Percentiles rank a stretch among this genome's conserved stretches.
These are phyloP conservation scores for Rissa tridactyla DNA, from an alignment of 2,113 vertebrate species.

Conservation along the genomic window DNA sequence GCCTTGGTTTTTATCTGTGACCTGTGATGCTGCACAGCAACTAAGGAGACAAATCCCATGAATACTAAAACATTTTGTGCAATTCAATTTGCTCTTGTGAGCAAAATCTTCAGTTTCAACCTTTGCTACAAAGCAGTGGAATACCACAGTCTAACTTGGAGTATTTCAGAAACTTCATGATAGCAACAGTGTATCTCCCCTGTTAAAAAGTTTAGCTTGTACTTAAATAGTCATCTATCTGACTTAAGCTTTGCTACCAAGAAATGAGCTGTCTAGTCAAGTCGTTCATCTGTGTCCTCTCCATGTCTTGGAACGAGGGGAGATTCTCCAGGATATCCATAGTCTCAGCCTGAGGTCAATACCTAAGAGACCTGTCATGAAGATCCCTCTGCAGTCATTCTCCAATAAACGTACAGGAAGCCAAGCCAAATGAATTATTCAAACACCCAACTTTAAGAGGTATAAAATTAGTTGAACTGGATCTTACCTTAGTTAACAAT, in stretches of 20 bases:
- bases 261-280: not conserved
- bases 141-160: not conserved
- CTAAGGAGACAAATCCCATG: not conserved
- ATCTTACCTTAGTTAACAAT: not conserved
- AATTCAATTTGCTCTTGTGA: not conserved
- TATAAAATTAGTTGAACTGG: not conserved
- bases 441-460: not conserved
- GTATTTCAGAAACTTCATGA: not conserved
- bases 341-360: not conserved
- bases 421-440: not conserved
- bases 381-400: not conserved
- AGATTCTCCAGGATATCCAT: not conserved
- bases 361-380: not conserved
- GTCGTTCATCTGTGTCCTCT: not conserved
- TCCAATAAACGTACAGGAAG: not conserved
- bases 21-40: not conserved
- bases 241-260: not conserved
- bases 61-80: constrained; percentile 29
- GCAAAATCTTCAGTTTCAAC: not conserved
- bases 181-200: rapidly evolving
- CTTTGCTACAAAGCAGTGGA: not conserved
- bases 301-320: not conserved
- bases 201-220: not conserved
- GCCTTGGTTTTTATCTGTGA: constrained; percentile 37
- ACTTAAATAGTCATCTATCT: not conserved